phyloP scores from a whole-genome alignment of 2,113 vertebrate species.

The Plecturocebus donacophilus region DNA sequence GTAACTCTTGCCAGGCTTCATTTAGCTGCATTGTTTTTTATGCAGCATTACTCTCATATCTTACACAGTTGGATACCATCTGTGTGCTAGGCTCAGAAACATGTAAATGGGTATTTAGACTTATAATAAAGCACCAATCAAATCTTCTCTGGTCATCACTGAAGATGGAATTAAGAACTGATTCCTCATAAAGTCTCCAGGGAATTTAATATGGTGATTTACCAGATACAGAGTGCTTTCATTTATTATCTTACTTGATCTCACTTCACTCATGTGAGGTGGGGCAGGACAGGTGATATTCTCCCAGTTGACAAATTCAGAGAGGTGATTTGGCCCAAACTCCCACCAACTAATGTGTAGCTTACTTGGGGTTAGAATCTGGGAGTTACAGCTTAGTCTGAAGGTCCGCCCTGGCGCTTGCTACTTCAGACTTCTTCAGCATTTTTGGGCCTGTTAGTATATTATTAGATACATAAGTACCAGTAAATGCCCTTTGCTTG shows the following conservation, averaged over 20 bases:
- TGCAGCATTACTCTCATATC: neutral
- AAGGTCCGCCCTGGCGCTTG: neutral
- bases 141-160: conserved; percentile 26
- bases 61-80: conserved; percentile 30
- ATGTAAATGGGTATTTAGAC: conserved; percentile 8
- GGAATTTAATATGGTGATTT: neutral
- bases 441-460: neutral
- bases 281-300: neutral
- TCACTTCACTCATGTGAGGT: neutral
- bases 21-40: conserved; percentile 47
- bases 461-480: neutral
- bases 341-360: neutral
- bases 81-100: conserved; percentile 36
- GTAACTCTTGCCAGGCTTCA: neutral
- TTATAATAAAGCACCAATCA: conserved; percentile 35
- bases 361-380: conserved; percentile 21
- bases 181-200: conserved; percentile 4
- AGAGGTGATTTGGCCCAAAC: neutral
- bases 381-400: neutral
- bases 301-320: neutral
- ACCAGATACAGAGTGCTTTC: neutral
- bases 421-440: neutral
- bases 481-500: neutral
- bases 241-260: neutral
- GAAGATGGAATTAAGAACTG: conserved; percentile 8